Base-by-base conservation (phyloP, 37 sponge, comb jelly and placozoan species). In the Axinella damicornis region DNA sequence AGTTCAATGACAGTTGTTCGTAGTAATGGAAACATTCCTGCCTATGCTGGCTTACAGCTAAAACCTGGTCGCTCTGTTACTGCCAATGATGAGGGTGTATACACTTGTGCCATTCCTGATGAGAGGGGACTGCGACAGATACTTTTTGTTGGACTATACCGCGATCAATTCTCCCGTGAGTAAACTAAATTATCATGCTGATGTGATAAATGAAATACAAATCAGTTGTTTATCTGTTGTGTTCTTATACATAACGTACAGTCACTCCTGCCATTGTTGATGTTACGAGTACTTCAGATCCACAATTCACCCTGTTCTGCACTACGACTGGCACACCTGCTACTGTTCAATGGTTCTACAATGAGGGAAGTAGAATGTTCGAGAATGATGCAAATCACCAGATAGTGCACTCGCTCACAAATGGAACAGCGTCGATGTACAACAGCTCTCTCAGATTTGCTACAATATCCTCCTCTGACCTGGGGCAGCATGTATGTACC, bases 21-120 rank as follows among this genome's bases (percentile, higher is more conserved):
- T 21, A 56, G 74, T n/a, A 56, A 56, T 53, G 74, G 74, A 21
- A 73, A 41, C 74, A 53, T 52, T 52, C 74, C 74, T 53, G 54
- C 74, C 5, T 73, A 73, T 41, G 27, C 27, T 53, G 74, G 74
- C 21, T 27, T 73, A 19, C 74, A 73, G 46, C 56, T 73, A 20
- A 41, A 32, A 53, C 20, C 54, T 20, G 27, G 27, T 27, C 54
- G 27, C 20, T 73, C 74, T 22, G 28, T 73, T 17, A 28, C 56
- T 5, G 56, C 56, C 13, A 21, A 19, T 41, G 74, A 73, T 41
- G 84, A 83, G 41, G 84, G 84, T 13, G 54, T 74, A 4, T 83
- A 71, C 67, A 83, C 73, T 2, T 83, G 84, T 63, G 36, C 31
- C 35, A 83, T 83, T 62, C 65, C 73, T 41, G 74, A 83, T 74